phyloP scores from a whole-genome alignment of 1,140 invertebrate genomes.

The Theocolax elegans region DNA sequence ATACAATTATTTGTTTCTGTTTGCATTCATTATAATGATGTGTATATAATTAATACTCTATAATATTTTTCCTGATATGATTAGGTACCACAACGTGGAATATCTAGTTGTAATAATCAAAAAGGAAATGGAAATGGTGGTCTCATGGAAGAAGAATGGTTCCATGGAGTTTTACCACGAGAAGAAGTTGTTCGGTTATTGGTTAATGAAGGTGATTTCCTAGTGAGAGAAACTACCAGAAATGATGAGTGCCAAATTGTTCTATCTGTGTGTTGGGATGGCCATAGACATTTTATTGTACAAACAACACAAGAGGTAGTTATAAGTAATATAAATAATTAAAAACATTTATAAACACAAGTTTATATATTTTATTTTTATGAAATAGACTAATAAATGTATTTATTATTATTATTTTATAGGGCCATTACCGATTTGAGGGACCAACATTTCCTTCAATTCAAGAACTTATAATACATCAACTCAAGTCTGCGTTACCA shows the following conservation, averaged over 20 bases:
- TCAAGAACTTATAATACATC: slow-evolving; percentile 89
- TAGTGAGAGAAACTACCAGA: slow-evolving; percentile 93
- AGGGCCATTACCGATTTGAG: slow-evolving; percentile 94
- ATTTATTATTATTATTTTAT: slow-evolving; percentile 45
- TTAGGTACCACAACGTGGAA: slow-evolving; percentile 57
- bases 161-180: slow-evolving; percentile 94
- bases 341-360: not conserved
- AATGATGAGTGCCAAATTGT: slow-evolving; percentile 94
- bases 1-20: too few relatives aligned
- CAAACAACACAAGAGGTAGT: slow-evolving; percentile 89
- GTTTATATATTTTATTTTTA: not conserved
- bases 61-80: slow-evolving; percentile 31
- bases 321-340: not conserved
- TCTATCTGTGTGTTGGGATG: slow-evolving; percentile 94
- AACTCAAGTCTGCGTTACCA: slow-evolving; percentile 83
- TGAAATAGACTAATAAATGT: not conserved
- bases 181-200: slow-evolving; percentile 95
- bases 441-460: slow-evolving; percentile 93
- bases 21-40: too few relatives aligned
- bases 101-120: slow-evolving; percentile 57
- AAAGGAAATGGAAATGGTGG: slow-evolving; percentile 57
- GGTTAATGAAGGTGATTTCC: slow-evolving; percentile 90
- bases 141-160: slow-evolving; percentile 94
- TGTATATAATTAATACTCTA: too few relatives aligned
- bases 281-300: slow-evolving; percentile 97